A percentile compares a stretch with the other conserved stretches of the same genome.
Evolutionary conservation across 2,113 vertebrate genomes (phyloP).

Genomic region (Dicerorhinus sumatrensis): DNA sequence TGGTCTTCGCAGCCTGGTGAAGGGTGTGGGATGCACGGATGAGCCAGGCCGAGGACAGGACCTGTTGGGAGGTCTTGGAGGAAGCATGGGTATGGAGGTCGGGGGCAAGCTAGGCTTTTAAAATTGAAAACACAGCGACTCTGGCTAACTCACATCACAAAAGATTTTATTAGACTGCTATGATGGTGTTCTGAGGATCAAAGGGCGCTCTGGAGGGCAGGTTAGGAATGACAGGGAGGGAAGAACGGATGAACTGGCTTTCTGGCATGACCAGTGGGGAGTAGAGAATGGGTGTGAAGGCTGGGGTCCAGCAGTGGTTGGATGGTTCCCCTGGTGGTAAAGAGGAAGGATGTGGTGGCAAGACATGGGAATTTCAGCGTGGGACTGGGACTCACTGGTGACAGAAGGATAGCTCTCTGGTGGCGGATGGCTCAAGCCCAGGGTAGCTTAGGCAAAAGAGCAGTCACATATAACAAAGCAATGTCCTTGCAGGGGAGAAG

Average conservation of each 20-base stretch:
- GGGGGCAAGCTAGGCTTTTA: neutral
- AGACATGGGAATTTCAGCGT: neutral
- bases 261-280: neutral
- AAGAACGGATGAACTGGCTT: neutral
- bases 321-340: neutral
- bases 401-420: neutral
- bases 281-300: neutral
- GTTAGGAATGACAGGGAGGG: neutral
- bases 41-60: neutral
- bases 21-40: accelerated
- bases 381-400: neutral
- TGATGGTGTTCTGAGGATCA: neutral
- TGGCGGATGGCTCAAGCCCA: neutral
- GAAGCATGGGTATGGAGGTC: neutral
- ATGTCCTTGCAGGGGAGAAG: neutral
- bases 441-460: neutral
- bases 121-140: neutral
- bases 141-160: neutral
- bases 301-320: neutral
- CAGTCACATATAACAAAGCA: neutral
- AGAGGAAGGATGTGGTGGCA: neutral
- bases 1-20: neutral
- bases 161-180: neutral
- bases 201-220: neutral
- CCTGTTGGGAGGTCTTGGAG: neutral